Percentiles rank a stretch among this genome's conserved stretches.
Evolutionary conservation across 1,140 invertebrate species (phyloP).

Genomic region (Sesamia nonagrioides): DNA sequence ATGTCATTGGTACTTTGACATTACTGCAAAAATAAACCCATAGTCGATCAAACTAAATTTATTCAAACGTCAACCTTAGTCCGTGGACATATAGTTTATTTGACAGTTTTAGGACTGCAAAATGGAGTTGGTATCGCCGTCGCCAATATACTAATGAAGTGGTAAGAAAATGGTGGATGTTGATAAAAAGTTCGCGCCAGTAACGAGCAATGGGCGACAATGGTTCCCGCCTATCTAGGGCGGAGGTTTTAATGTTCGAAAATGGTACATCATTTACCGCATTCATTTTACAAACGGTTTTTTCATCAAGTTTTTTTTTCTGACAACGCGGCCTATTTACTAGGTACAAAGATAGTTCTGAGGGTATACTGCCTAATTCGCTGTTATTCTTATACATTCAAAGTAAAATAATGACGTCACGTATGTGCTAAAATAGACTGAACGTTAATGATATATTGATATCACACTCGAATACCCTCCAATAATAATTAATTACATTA

Average conservation of each 20-base stretch:
- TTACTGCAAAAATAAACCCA: neutral
- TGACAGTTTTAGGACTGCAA: neutral
- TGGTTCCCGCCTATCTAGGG: constrained; percentile 13
- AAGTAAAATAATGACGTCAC: no score
- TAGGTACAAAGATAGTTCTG: neutral
- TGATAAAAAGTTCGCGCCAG: constrained; percentile 17
- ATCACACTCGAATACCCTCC: no score
- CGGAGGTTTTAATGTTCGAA: neutral
- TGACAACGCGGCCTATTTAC: neutral
- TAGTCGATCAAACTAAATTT: neutral
- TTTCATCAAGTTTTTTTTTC: neutral
- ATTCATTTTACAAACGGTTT: neutral
- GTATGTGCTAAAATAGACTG: no score
- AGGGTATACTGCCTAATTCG: neutral
- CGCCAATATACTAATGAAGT: constrained; percentile 42
- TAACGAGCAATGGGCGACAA: constrained; percentile 28
- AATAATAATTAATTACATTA: no score
- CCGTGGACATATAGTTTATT: neutral
- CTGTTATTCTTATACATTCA: no score
- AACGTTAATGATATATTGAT: no score
- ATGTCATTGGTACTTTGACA: constrained; percentile 24
- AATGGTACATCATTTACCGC: constrained; percentile 7
- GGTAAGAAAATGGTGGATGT: constrained; percentile 24
- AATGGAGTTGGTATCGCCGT: neutral
- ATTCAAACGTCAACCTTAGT: neutral